Evolutionary conservation across 2,113 vertebrate genomes (phyloP).

Genomic region (Centropus bengalensis): DNA sequence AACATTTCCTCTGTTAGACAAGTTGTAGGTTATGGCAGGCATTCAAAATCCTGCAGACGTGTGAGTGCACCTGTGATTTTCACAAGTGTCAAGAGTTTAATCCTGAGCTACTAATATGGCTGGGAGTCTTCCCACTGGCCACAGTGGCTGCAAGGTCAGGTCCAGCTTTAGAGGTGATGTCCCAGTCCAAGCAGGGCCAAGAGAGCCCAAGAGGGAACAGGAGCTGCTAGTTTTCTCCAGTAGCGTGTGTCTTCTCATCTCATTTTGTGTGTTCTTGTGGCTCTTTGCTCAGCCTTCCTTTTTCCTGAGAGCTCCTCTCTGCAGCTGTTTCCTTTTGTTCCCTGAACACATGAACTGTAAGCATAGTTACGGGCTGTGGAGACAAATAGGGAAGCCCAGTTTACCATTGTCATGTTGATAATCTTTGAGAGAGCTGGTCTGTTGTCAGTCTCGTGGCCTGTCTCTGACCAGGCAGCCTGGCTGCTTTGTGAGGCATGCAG

Average conservation of each 20-base stretch:
- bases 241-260: neutral
- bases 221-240: neutral
- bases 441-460: neutral
- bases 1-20: neutral
- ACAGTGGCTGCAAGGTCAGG: neutral
- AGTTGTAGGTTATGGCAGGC: neutral
- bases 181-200: neutral
- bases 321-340: constrained; percentile 42
- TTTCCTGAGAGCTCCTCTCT: neutral
- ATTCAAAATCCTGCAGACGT: neutral
- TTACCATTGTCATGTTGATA: neutral
- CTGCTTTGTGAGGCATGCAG: neutral
- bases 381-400: neutral
- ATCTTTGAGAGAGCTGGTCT: neutral
- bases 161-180: neutral
- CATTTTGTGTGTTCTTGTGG: neutral
- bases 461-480: neutral
- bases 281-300: constrained; percentile 12
- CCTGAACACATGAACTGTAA: neutral
- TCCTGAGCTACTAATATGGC: neutral
- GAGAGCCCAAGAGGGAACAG: neutral
- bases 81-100: neutral
- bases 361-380: neutral
- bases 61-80: constrained; percentile 22
- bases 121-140: neutral